These are phyloP conservation scores for Metellina segmentata DNA, from an alignment of 2,888 invertebrate genomes.

Conservation along the genomic window DNA sequence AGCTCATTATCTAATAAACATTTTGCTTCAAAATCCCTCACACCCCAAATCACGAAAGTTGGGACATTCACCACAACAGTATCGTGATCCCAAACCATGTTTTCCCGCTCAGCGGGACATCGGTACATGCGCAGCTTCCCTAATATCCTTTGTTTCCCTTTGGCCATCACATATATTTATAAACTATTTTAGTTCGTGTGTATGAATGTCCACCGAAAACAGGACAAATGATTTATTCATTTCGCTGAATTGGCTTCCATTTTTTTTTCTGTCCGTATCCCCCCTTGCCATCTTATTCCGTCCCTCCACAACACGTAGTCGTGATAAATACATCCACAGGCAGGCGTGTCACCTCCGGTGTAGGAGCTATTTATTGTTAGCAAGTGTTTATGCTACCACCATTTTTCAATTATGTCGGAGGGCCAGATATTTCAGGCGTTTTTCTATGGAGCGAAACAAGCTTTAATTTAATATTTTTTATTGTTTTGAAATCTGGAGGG, in stretches of 20 bases:
- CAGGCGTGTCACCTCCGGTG: conserved; percentile 21
- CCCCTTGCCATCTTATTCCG: neutral
- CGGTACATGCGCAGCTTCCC: neutral
- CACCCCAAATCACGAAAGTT: neutral
- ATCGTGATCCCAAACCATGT: neutral
- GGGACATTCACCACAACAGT: neutral
- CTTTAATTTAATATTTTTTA: conserved; percentile 4
- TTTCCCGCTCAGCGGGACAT: neutral
- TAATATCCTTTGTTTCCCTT: neutral
- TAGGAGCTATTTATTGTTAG: conserved; percentile 15
- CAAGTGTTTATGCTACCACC: conserved; percentile 15
- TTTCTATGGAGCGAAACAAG: conserved; percentile 6
- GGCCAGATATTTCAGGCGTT: conserved; percentile 1
- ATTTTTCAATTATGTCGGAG: conserved; percentile 15
- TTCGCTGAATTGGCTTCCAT: neutral
- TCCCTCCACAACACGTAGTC: neutral
- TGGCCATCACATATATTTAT: neutral
- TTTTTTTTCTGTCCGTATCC: neutral
- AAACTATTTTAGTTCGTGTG: neutral
- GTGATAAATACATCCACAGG: conserved; percentile 29
- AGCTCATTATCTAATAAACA: neutral
- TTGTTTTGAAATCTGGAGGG: conserved; percentile 1
- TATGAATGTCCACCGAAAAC: neutral
- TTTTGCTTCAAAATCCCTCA: neutral
- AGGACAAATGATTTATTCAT: conserved; percentile 18